phyloP scores from a whole-genome alignment of 2,797 vertebrate genomes.

The Lepidocolaptes lacrymiger region DNA sequence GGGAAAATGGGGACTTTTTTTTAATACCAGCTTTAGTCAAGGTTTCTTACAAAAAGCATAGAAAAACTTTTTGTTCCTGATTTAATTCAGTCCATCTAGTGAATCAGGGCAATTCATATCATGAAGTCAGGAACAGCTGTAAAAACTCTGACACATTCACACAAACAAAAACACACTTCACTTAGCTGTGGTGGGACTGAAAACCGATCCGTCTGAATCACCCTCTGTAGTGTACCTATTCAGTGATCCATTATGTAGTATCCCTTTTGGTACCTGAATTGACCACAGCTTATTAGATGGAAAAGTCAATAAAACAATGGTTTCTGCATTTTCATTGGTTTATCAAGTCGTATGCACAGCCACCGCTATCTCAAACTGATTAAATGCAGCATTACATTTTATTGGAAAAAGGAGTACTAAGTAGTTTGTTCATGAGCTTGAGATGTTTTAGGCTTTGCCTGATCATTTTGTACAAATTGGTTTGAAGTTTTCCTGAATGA shows the following conservation, averaged over 20 bases:
- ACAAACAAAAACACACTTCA: neutral
- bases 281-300: neutral
- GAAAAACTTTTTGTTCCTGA: neutral
- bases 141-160: conserved; percentile 4
- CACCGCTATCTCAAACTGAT: conserved; percentile 45
- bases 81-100: neutral
- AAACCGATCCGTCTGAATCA: conserved; percentile 8
- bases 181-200: conserved; percentile 18
- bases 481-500: conserved; percentile 60
- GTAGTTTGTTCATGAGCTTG: conserved; percentile 38
- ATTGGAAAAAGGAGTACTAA: conserved; percentile 40
- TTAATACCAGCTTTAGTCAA: neutral
- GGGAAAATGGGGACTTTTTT: neutral
- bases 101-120: neutral
- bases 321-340: conserved; percentile 43
- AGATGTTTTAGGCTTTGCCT: conserved; percentile 57
- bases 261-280: conserved; percentile 68
- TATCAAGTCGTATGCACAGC: neutral
- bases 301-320: conserved; percentile 40
- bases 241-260: conserved; percentile 65
- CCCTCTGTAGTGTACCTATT: conserved; percentile 43
- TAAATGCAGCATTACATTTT: conserved; percentile 51
- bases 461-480: conserved; percentile 62
- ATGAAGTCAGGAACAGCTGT: neutral
- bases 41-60: neutral